Evolutionary conservation across 2,888 invertebrate genomes (phyloP).

Genomic region (Sylvicola cinctus): DNA sequence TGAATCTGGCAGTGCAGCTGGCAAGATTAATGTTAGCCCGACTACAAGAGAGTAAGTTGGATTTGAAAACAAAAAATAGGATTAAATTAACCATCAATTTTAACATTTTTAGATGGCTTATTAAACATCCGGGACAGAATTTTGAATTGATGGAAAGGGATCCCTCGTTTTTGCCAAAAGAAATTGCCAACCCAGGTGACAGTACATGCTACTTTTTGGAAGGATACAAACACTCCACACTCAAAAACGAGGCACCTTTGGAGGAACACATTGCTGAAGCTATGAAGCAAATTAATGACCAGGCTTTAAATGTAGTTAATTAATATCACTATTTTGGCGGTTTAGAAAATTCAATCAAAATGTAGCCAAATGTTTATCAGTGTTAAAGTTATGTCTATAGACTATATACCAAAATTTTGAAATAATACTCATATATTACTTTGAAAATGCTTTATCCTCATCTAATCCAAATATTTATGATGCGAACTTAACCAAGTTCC

Average conservation of each 20-base stretch:
- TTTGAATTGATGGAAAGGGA: constrained; percentile 50
- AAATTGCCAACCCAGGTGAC: constrained; percentile 54
- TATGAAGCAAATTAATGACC: constrained; percentile 11
- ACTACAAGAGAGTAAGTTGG: constrained; percentile 68
- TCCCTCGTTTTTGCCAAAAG: constrained; percentile 59
- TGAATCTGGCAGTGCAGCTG: constrained; percentile 80
- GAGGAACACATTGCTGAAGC: constrained; percentile 22
- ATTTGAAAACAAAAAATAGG: constrained; percentile 1
- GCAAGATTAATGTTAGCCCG: constrained; percentile 81
- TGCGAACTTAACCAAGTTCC: too few species aligned
- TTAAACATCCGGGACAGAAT: constrained; percentile 48
- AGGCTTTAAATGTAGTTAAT: too few species aligned
- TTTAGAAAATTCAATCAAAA: too few species aligned
- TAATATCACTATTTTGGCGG: not conserved
- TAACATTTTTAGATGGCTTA: constrained; percentile 41
- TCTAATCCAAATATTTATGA: too few species aligned
- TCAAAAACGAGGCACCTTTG: constrained; percentile 33
- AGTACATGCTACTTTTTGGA: constrained; percentile 76
- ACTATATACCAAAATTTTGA: too few species aligned
- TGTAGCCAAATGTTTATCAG: too few species aligned
- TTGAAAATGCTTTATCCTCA: too few species aligned
- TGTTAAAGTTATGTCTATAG: too few species aligned
- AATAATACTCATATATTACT: too few species aligned
- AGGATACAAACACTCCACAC: constrained; percentile 50
- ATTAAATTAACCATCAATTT: constrained; percentile 3